Evolutionary conservation across 2,113 vertebrate genomes (phyloP), one percentile per base, ranked within the genome.

Genomic region (Chionomys nivalis): DNA sequence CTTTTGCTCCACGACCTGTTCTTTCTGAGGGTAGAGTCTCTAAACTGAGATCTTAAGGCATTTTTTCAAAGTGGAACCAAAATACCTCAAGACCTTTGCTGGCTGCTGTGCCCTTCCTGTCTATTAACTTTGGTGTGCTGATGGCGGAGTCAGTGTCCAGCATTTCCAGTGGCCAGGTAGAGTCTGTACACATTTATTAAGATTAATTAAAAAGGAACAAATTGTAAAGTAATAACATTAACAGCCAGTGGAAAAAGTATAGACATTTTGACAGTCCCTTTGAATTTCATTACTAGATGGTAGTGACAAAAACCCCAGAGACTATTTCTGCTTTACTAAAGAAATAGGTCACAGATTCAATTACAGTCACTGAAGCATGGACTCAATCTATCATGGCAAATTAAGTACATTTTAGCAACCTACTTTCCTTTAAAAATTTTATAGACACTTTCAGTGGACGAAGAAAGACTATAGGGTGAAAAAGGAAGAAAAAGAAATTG

Each of bases 321-420:
- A 99, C 99, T 99, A 99, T 99, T 99, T 99, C 99, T 99, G 99
- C 98, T 99, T 99, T 99, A 99, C 99, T 99, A 99, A 99, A 99
- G 99, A 99, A 99, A 99, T 99, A 99, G 99, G 99, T 99, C 99
- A 99, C 99, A 99, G 99, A 99, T 99, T 99, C 99, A 99, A 99
- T 99, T 99, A 99, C 99, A 99, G 99, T 98, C 99, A 99, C 98
- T 99, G 99, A 99, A 99, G 99, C 99, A 99, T 99, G 99, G 99
- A 99, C 99, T 99, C 99, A 99, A 99, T 99, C 99, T 99, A 99
- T 99, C 99, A 99, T 99, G 99, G 99, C 99, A 99, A 99, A 99
- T 99, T 99, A 99, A 99, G 99, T 99, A 99, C 99, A 99, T 99
- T 99, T 99, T 99, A 99, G 99, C 99, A 99, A 99, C 99, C 99